Percentiles rank a stretch among this genome's conserved stretches.
Conservation (phyloP, 2,113 vertebrate species). For the Aleadryas rufinucha region DNA sequence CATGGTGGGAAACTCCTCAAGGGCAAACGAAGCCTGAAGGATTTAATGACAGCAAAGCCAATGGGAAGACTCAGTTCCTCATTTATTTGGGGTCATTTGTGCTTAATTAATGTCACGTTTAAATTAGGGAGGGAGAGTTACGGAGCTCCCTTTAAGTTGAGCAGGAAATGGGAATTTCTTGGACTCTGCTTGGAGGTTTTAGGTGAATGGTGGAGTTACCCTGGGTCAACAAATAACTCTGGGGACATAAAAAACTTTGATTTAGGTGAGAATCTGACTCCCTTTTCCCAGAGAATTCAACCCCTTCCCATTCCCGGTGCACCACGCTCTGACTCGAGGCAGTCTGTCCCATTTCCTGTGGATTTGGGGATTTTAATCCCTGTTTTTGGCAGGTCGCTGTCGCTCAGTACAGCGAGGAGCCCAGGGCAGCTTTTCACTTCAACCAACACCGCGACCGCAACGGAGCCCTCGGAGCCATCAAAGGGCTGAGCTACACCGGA, state of each 20-base stretch:
- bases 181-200: background rate
- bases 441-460: constrained; percentile 78
- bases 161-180: background rate
- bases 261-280: background rate
- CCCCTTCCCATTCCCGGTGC: background rate
- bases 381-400: constrained; percentile 78
- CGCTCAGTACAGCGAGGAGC: constrained; percentile 86
- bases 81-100: background rate
- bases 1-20: background rate
- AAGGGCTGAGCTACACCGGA: constrained; percentile 75
- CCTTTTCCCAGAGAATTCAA: background rate
- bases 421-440: constrained; percentile 81
- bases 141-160: fast-evolving
- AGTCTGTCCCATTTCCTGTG: background rate
- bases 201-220: background rate
- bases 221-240: background rate
- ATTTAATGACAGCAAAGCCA: background rate
- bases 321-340: fast-evolving
- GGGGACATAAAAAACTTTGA: fast-evolving
- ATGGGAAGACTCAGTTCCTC: background rate
- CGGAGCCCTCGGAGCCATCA: constrained; percentile 75
- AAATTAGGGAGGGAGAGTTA: background rate
- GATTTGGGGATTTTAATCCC: background rate
- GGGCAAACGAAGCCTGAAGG: background rate
- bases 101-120: background rate